Evolutionary conservation across 2,797 vertebrate genomes (phyloP), one percentile per base, ranked within the genome.

Genomic region (Lateolabrax maculatus): DNA sequence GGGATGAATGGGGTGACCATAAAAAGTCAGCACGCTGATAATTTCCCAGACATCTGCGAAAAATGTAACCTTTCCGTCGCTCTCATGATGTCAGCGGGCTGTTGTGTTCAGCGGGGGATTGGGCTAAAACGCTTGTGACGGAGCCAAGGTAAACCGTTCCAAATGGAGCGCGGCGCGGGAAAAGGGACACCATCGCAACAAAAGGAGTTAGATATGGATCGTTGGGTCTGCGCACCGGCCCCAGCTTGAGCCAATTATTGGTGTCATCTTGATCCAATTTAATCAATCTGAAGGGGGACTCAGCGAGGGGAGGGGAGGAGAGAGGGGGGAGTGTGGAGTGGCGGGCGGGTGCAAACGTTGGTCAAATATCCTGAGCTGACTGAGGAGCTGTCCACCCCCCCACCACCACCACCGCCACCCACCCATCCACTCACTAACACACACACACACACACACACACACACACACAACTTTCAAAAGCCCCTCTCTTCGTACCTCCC

Each of bases 191-290:
- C 95, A 58, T 86, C 93, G 96, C 96, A 94, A 96, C 94, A 88
- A 97, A 94, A 92, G 88, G 90, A 92, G 89, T 94, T 93, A 97
- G 97, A 98, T 98, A 98, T 97, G 97, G 96, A 99, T 99, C 97
- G 95, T 97, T 97, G 96, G 96, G 96, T 95, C 96, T 96, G 95
- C 90, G 83, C 94, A 95, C 92, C 36, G 95, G 95, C 95, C 81
- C 79, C 98, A 99, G 97, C 98, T 99, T 99, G 98, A 98, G 96
- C 95, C 97, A 99, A 99, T 99, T 99, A 99, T 97, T 97, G 96
- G 97, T 98, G 97, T 99, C 98, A 99, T 99, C 97, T 99, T 99
- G 98, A 99, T 98, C 97, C 98, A 99, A 99, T 99, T 98, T 96
- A 97, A 99, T 98, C 97, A 98, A 97, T 97, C 96, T 96, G 95